A percentile compares a stretch with the other conserved stretches of the same genome.
phyloP scores from a whole-genome alignment of 2,888 invertebrate species.

The Hecatera dysodea region DNA sequence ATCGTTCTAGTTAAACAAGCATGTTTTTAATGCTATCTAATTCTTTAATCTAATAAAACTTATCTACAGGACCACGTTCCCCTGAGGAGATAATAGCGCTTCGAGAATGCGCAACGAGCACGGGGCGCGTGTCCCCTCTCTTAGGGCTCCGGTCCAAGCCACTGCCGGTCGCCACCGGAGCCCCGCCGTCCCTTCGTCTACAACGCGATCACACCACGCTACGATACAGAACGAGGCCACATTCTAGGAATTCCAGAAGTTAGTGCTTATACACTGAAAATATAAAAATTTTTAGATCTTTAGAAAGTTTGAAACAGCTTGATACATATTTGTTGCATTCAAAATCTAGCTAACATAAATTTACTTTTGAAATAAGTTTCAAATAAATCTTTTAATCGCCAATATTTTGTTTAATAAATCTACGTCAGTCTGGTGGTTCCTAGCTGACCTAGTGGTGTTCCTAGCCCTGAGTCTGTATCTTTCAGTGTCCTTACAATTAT shows the following conservation, averaged over 20 bases:
- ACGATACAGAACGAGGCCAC: constrained; percentile 89
- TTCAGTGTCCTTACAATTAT: too few relatives aligned
- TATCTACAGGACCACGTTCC: constrained; percentile 79
- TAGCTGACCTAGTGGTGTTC: too few relatives aligned
- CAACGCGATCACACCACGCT: constrained; percentile 91
- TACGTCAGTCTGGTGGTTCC: too few relatives aligned
- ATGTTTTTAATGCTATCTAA: not conserved
- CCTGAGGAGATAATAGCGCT: constrained; percentile 96
- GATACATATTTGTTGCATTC: not conserved
- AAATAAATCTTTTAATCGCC: too few relatives aligned
- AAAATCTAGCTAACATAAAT: not conserved
- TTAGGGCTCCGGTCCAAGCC: constrained; percentile 91
- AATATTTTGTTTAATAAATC: too few relatives aligned
- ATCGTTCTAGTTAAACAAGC: not conserved
- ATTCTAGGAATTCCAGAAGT: constrained; percentile 89
- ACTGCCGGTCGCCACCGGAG: constrained; percentile 94
- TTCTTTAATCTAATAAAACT: not conserved
- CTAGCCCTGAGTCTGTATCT: too few relatives aligned
- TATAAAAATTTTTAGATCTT: not conserved
- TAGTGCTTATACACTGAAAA: constrained; percentile 24
- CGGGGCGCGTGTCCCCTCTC: constrained; percentile 92
- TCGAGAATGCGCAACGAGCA: constrained; percentile 95
- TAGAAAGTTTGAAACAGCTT: not conserved
- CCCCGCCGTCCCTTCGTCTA: constrained; percentile 90
- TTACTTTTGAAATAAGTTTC: too few relatives aligned